Evolutionary conservation across 2,113 vertebrate species (phyloP).

Genomic region (Lanius ludovicianus): DNA sequence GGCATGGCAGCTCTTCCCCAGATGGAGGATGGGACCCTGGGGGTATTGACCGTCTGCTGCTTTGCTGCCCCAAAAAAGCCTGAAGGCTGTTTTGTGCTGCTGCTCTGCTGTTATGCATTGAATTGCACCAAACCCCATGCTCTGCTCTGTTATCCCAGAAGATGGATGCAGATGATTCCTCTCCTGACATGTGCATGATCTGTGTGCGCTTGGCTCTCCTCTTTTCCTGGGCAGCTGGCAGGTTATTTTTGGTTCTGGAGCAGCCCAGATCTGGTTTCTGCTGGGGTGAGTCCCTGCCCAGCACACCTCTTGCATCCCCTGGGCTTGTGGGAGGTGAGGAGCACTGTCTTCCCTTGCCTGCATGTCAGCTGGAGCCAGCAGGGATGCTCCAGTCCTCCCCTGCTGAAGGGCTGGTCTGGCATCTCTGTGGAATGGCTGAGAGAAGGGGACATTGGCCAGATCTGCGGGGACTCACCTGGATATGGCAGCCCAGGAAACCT

Average conservation of each 20-base stretch:
- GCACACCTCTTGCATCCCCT: neutral
- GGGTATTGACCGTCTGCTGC: neutral
- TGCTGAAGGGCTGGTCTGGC: neutral
- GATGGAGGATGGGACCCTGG: neutral
- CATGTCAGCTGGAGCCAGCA: fast-evolving
- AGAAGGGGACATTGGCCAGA: neutral
- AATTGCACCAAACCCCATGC: neutral
- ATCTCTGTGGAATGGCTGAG: neutral
- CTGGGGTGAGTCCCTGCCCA: neutral
- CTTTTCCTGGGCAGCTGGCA: constrained; percentile 43
- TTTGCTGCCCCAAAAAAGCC: neutral
- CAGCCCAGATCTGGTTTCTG: constrained; percentile 43
- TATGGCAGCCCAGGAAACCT: neutral
- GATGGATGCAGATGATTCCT: constrained; percentile 24
- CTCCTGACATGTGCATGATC: neutral
- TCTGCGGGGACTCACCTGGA: constrained; percentile 8
- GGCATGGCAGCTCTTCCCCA: neutral
- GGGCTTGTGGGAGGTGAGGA: neutral
- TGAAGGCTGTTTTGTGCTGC: neutral
- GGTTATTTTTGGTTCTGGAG: constrained; percentile 60
- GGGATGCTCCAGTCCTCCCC: neutral
- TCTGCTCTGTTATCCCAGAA: neutral
- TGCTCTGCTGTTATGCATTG: neutral
- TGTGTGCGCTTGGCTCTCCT: neutral
- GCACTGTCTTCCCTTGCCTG: fast-evolving